Base-by-base conservation (phyloP, 2,888 invertebrate species). In the Idaea biselata region DNA sequence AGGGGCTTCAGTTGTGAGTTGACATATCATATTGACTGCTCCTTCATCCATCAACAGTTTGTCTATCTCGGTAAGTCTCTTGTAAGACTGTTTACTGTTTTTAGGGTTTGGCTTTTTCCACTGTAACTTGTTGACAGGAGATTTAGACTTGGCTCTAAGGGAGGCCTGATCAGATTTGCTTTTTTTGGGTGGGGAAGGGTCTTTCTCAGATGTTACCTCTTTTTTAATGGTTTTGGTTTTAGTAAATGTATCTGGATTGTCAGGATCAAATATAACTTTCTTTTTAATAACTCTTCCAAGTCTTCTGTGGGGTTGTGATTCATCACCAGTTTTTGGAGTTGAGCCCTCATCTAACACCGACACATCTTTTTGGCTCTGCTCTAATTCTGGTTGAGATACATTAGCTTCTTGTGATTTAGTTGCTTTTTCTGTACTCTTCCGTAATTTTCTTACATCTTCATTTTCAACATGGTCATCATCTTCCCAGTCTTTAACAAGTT, bases 1-100 rank as follows among this genome's bases (percentile, higher is more conserved):
- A 17, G 87, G 84, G 55, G 91, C 91, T 76, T 93, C 93, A 57
- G 91, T 89, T 73, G 97, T 96, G 0, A 97, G 94, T 18, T 96
- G 95, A 77, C 96, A 96, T 56, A 97, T 91, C 95, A 97, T 96
- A 84, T 97, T 97, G 1, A 96, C 95, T 3, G 97, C 97, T 0
- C 97, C 97, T 80, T 97, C 97, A 81, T 97, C 97, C 88, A 96
- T 96, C 66, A 97, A 87, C 60, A 97, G 83, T 65, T 93, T 94
- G 76, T 97, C 97, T 61, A 97, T 93, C 88, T 97, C 97, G 18
- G 94, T 93, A 63, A 94, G 85, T 67, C 94, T 92, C 71, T 93
- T 94, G 68, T 94, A 25, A 14, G 64, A 93, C 77, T 94, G 94
- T 77, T 88, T 82, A 57, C 70, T 80, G 80, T 81, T 83, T 81